Conservation (phyloP, 2,888 invertebrate species). For the Ypsolopha scabrella region DNA sequence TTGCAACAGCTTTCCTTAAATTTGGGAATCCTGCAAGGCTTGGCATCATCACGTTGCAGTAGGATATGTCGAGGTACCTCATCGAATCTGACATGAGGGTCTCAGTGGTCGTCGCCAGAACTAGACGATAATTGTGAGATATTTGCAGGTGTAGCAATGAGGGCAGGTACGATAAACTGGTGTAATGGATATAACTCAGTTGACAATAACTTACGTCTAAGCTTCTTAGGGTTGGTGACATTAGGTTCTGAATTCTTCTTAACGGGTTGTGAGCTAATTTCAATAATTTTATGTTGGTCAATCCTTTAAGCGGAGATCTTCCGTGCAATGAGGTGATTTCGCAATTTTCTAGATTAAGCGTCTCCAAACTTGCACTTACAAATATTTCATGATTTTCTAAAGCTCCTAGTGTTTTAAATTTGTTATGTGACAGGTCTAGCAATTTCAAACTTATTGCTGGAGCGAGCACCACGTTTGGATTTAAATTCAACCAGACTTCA, state of each 20-base stretch:
- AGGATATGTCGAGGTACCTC: slow-evolving; percentile 69
- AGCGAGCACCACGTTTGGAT: slow-evolving; percentile 60
- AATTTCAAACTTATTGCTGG: slow-evolving; percentile 62
- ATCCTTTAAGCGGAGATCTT: slow-evolving; percentile 54
- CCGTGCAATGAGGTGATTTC: slow-evolving; percentile 68
- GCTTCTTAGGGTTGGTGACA: slow-evolving; percentile 59
- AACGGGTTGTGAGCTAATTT: slow-evolving; percentile 67
- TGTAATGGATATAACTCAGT: slow-evolving; percentile 56
- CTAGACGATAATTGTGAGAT: slow-evolving; percentile 71
- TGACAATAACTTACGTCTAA: slow-evolving; percentile 72
- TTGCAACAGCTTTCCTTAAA: slow-evolving; percentile 68
- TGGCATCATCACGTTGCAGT: slow-evolving; percentile 71
- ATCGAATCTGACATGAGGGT: slow-evolving; percentile 63
- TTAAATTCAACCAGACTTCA: slow-evolving; percentile 66
- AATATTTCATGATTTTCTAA: slow-evolving; percentile 63
- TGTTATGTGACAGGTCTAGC: slow-evolving; percentile 76
- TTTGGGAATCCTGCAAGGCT: slow-evolving; percentile 73
- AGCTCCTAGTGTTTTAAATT: slow-evolving; percentile 62
- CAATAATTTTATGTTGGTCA: slow-evolving; percentile 64
- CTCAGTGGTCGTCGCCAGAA: slow-evolving; percentile 46
- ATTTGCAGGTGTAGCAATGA: slow-evolving; percentile 71
- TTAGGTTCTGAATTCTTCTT: slow-evolving; percentile 47
- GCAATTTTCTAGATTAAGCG: slow-evolving; percentile 72
- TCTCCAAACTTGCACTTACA: slow-evolving; percentile 67
- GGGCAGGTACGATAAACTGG: slow-evolving; percentile 69